Base-by-base conservation (phyloP, 2,797 vertebrate genomes). In the Thunnus albacares region DNA sequence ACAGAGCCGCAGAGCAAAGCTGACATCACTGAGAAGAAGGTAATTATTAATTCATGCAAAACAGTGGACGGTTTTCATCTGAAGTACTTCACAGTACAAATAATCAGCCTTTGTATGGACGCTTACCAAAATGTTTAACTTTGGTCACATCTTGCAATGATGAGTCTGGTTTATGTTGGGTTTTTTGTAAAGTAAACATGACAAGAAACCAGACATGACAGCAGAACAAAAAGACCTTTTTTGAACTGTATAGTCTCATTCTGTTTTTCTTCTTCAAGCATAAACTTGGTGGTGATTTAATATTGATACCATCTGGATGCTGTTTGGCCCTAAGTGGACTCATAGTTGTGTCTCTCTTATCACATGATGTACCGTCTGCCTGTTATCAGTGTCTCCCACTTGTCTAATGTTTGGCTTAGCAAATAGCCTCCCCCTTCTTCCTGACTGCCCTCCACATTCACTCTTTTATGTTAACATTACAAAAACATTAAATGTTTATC, bases 11-110 rank as follows among this genome's bases (percentile, higher is more conserved):
- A 84, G 75, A 80, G 87, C 82, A 89, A 87, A 71, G 80, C 71
- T 28, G 93, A 94, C 64, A 1, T 94, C 74, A 60, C 80, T 2
- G 84, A 94, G 72, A 96, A 94, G 81, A 97, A 96, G 95, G 96
- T 96, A 87, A 86, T 14, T 35, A 51, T 75, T 33, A 1, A 52
- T 30, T 62, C 47, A 33, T 41, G 14, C 26, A 57, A 53, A 61
- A 5, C 4, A 38, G n/a, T 17, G 2, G 2, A 8, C 12, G 4
- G 0, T 51, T 72, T 67, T 57, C n/a, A 9, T 26, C 17, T 10
- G 28, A 28, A 66, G 9, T 22, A 24, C 43, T 12, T 53, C 12
- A n/a, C 5, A 18, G 51, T 20, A 24, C 18, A 26, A 52, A 20
- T 14, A 41, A 41, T 28, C 11, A 64, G 14, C 3, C 13, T 20